A percentile compares a stretch with the other conserved stretches of the same genome.
Conservation (phyloP, 2,797 vertebrate species). For the Xerus rutilus region DNA sequence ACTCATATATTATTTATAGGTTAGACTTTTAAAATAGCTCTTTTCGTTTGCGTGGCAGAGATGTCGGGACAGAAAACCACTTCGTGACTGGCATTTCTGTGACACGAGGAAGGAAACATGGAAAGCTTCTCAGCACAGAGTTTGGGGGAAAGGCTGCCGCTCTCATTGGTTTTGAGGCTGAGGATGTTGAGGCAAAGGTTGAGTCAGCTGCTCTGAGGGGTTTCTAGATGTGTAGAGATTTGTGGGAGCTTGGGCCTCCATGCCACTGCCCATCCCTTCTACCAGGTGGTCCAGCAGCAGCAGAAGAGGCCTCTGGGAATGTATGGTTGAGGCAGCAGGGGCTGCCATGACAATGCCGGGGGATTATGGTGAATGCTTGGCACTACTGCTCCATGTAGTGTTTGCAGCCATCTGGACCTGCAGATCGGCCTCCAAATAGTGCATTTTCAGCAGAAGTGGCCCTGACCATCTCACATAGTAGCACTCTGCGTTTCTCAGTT, state of each 20-base stretch:
- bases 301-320: background rate
- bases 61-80: constrained; percentile 8
- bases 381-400: fast-evolving
- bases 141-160: background rate
- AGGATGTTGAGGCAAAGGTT: background rate
- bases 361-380: background rate
- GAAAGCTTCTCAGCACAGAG: background rate
- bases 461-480: background rate
- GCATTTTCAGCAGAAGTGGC: background rate
- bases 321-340: background rate
- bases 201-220: background rate
- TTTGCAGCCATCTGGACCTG: background rate
- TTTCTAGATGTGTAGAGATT: background rate
- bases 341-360: background rate
- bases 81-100: constrained; percentile 65
- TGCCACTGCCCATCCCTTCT: background rate
- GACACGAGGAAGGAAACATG: constrained; percentile 11
- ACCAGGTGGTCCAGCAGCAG: background rate
- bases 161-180: background rate
- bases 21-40: constrained; percentile 70
- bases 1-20: constrained; percentile 75
- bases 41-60: constrained; percentile 62
- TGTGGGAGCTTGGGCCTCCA: background rate
- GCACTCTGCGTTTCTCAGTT: background rate
- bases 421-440: background rate